Percentiles rank a stretch among this genome's conserved stretches.
phyloP scores from a whole-genome alignment of 2,113 vertebrate species.

The Fregata magnificens region DNA sequence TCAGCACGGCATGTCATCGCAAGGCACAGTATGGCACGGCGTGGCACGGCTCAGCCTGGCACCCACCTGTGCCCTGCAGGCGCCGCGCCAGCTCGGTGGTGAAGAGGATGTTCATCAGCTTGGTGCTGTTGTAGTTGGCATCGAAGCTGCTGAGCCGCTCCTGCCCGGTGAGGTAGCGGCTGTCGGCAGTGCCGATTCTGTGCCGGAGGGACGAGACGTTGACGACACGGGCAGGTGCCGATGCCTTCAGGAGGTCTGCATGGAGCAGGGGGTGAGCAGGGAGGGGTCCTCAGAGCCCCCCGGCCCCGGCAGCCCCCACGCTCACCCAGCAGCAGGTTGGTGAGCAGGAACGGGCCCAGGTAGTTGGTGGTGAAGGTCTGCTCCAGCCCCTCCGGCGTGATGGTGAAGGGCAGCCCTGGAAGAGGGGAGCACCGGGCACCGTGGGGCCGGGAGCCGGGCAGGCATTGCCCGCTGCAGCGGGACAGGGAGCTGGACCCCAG shows the following conservation, averaged over 20 bases:
- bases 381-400: slow-evolving; percentile 82
- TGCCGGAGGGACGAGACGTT: slow-evolving; percentile 82
- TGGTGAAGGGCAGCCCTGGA: slow-evolving; percentile 74
- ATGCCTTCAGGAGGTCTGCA: slow-evolving; percentile 79
- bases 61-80: slow-evolving; percentile 80
- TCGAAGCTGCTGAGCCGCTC: not conserved
- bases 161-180: slow-evolving; percentile 73
- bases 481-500: rapidly evolving
- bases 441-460: rapidly evolving
- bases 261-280: not conserved
- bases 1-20: too few species aligned
- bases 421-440: rapidly evolving
- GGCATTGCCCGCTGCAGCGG: rapidly evolving
- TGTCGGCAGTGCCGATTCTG: slow-evolving; percentile 63
- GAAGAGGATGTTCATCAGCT: slow-evolving; percentile 86
- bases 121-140: slow-evolving; percentile 77
- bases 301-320: not conserved
- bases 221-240: slow-evolving; percentile 78
- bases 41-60: rapidly evolving
- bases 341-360: slow-evolving; percentile 88
- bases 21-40: not conserved
- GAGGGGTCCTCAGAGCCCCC: too few species aligned
- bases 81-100: slow-evolving; percentile 79
- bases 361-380: slow-evolving; percentile 83
- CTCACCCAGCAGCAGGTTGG: slow-evolving; percentile 86